These are phyloP conservation scores for Phrynocephalus vlangalii DNA, from an alignment of 2,797 vertebrate genomes.

Conservation along the genomic window DNA sequence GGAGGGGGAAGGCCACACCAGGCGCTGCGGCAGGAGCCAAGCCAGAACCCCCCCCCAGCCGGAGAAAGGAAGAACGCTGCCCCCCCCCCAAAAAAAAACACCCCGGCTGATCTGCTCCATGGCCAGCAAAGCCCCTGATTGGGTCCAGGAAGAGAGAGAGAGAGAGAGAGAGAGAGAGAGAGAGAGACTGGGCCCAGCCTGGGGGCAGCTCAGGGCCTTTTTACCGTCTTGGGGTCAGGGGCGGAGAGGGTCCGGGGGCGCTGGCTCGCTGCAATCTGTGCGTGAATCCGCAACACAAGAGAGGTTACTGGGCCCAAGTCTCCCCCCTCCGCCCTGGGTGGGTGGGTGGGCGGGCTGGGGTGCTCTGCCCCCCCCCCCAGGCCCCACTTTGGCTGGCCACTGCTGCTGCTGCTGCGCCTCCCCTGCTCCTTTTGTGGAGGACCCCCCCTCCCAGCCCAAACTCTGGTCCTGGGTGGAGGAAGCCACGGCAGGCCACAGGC, in stretches of 20 bases:
- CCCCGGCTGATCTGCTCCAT: background rate
- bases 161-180: constrained; percentile 46
- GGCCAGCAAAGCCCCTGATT: background rate
- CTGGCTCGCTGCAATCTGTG: constrained; percentile 73
- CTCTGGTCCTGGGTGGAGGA: too few species aligned
- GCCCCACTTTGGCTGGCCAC: background rate
- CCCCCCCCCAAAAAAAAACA: too few species aligned
- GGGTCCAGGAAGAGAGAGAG: constrained; percentile 35
- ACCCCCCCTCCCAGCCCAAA: too few species aligned
- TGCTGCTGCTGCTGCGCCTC: background rate
- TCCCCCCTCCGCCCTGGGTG: background rate
- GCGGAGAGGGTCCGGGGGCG: constrained; percentile 60
- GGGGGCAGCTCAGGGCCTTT: constrained; percentile 34
- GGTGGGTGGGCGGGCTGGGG: too few species aligned
- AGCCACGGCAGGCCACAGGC: too few species aligned
- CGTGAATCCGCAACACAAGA: constrained; percentile 78
- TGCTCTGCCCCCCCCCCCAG: background rate
- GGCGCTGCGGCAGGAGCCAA: background rate
- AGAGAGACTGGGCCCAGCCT: constrained; percentile 18
- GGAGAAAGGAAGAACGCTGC: background rate
- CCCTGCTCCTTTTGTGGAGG: background rate
- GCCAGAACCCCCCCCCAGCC: background rate
- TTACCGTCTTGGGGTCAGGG: constrained; percentile 75
- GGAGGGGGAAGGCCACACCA: too few species aligned
- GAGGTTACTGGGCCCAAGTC: background rate